Evolutionary conservation across 2,888 invertebrate genomes (phyloP).

Genomic region (Gasteruption jaculator): DNA sequence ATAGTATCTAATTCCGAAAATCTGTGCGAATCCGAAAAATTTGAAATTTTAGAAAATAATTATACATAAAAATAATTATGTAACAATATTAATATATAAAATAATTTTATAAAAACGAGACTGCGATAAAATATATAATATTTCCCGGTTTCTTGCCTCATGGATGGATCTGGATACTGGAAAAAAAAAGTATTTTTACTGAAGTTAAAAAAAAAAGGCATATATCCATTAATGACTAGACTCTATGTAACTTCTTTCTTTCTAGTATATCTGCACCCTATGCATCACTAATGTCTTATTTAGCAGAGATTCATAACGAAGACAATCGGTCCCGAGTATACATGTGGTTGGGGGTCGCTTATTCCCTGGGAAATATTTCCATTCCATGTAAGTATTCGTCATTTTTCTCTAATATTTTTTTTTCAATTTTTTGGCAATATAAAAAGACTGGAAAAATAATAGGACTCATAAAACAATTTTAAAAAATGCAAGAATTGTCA

Average conservation of each 20-base stretch:
- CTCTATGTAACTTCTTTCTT: constrained; percentile 13
- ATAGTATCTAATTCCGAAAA: too few relatives aligned
- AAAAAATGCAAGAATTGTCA: too few relatives aligned
- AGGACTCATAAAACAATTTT: not conserved
- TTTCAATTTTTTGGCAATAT: constrained; percentile 1
- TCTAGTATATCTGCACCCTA: constrained; percentile 45
- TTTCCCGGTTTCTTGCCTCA: not conserved
- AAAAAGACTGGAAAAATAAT: constrained; percentile 2
- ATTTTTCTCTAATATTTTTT: not conserved
- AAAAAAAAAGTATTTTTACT: not conserved
- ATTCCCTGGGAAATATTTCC: constrained; percentile 43
- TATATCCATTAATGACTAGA: not conserved
- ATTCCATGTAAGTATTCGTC: constrained; percentile 58
- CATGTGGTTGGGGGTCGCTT: constrained; percentile 46
- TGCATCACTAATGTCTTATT: constrained; percentile 43
- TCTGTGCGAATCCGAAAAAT: too few relatives aligned
- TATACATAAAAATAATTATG: too few relatives aligned
- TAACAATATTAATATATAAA: too few relatives aligned
- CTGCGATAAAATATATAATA: too few relatives aligned
- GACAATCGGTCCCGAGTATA: constrained; percentile 39
- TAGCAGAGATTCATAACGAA: constrained; percentile 44
- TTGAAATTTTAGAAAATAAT: too few relatives aligned
- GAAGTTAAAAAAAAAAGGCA: too few relatives aligned
- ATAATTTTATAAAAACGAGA: too few relatives aligned
- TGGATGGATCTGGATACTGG: not conserved